A percentile compares a stretch with the other conserved stretches of the same genome.
These are phyloP conservation scores for Lymantria monacha DNA, from an alignment of 2,888 invertebrate species.

Conservation along the genomic window DNA sequence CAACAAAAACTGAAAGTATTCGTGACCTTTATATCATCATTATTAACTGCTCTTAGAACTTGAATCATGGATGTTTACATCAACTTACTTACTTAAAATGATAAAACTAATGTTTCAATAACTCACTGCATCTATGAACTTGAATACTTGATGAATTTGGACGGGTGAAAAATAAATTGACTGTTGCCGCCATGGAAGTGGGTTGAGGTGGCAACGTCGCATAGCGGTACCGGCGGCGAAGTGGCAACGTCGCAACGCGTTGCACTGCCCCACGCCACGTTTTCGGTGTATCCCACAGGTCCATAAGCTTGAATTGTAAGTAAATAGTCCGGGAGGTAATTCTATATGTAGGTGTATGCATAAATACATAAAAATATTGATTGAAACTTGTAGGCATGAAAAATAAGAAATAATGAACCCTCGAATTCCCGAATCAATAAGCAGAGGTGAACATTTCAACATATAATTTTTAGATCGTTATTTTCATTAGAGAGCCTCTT, in stretches of 20 bases:
- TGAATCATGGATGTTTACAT: background rate
- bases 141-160: constrained; percentile 27
- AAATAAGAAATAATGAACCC: no score
- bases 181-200: constrained; percentile 57
- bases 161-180: constrained; percentile 55
- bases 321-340: constrained; percentile 3
- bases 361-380: no score
- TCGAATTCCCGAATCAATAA: no score
- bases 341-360: no score
- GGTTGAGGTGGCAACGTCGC: constrained; percentile 66
- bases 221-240: constrained; percentile 52
- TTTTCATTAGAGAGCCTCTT: no score
- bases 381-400: no score
- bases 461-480: no score
- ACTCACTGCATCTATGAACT: background rate
- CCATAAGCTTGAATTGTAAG: constrained; percentile 9
- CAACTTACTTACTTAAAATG: constrained; percentile 13
- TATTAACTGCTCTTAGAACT: constrained; percentile 8
- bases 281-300: no score
- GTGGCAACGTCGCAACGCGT: constrained; percentile 48
- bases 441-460: no score
- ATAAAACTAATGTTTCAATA: constrained; percentile 1
- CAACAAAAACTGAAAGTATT: constrained; percentile 27
- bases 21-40: constrained; percentile 10
- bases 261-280: constrained; percentile 6